Conservation (phyloP, 2,797 vertebrate genomes). For the Acanthopagrus latus region DNA sequence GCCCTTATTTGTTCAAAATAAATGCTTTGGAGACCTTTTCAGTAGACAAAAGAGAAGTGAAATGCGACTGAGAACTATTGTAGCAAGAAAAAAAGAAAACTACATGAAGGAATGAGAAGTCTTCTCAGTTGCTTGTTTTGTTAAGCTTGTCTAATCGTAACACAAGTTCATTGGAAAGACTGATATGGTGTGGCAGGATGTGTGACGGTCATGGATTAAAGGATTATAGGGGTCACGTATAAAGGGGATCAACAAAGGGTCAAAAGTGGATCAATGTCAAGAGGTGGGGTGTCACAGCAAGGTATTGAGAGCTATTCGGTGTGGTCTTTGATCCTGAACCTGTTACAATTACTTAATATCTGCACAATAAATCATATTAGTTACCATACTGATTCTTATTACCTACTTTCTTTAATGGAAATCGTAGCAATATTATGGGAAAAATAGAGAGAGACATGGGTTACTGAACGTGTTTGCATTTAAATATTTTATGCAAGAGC, state of each 20-base stretch:
- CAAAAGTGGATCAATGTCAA: neutral
- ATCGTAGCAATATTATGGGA: too few relatives aligned
- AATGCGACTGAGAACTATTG: neutral
- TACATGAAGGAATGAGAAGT: neutral
- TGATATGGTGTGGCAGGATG: neutral
- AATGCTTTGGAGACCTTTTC: constrained; percentile 3
- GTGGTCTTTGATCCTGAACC: neutral
- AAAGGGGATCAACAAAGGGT: neutral
- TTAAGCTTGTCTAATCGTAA: neutral
- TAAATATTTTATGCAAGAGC: too few relatives aligned
- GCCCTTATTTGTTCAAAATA: constrained; percentile 29
- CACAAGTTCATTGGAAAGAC: neutral
- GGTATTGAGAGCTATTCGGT: neutral
- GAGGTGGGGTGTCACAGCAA: neutral
- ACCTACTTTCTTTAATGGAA: too few relatives aligned
- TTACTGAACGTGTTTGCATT: too few relatives aligned
- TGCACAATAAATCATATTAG: neutral
- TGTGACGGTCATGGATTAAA: neutral
- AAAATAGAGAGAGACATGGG: too few relatives aligned
- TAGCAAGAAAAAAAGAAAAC: neutral
- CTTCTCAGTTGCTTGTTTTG: neutral
- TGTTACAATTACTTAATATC: too few relatives aligned
- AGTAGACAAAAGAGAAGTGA: neutral
- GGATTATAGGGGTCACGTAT: neutral
- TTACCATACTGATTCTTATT: too few relatives aligned